Base-by-base conservation (phyloP, 1,140 invertebrate species). In the Drosophila lowei region DNA sequence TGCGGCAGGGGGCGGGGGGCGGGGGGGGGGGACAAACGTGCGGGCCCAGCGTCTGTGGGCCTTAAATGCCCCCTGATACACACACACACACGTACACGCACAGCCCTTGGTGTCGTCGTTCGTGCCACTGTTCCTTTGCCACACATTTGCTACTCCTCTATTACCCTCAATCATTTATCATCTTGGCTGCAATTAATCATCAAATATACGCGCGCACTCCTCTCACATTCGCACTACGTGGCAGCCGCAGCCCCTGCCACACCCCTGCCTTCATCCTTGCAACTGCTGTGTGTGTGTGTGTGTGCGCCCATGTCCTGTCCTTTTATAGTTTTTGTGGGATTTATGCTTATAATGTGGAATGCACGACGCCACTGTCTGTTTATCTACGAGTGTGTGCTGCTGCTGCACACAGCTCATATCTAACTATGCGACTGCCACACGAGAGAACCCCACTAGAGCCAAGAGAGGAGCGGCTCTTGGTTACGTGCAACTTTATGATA, bases 171-270 rank as follows among this genome's bases (percentile, higher is more conserved):
- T 84, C 75, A 84, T 84, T 84, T 84, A 85, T 85, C 80, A 85
- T 85, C 67, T 85, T 72, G 76, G 60, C 80, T 85, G 80, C 80
- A 85, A 85, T 85, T 85, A 85, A 85, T 85, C 80, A 85, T 85
- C 79, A 79, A 84, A 84, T 84, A 13, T 38, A 38, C 34, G 60
- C 75, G 73, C 68, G 67, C 57, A 21, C 57, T 38, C 11, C 34
- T 67, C 68, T 72, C 63, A 75, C 72, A 77, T 49, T 65, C 55
- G 56, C 70, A 77, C 68, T 43, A 38, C 34, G 34, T 38, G 34
- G 34, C 11, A 38, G 34, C 1, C 46, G 34, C 25, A 25, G 23
- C 28, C 28, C 25, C 18, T 6, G 11, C 41, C 28, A 21, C 65
- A 47, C 50, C 8, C 8, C 30, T 0, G 7, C 30, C 30, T 9